Percentiles rank a stretch among this genome's conserved stretches.
Evolutionary conservation across 2,113 vertebrate genomes (phyloP).

Genomic region (Miniopterus natalensis): DNA sequence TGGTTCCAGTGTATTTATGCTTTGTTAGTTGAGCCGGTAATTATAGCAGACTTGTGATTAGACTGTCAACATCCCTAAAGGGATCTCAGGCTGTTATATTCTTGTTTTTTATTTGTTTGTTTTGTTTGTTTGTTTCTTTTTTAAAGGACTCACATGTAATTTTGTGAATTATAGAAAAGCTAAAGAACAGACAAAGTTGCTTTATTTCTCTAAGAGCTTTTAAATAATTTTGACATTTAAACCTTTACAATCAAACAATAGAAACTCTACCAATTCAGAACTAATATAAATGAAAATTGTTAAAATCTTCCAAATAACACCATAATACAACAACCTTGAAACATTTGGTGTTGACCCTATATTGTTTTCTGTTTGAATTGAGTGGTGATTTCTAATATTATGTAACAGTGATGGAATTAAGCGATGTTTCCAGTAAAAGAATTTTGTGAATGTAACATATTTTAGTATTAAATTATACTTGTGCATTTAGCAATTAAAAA

Average conservation of each 20-base stretch:
- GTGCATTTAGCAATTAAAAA: conserved; percentile 63
- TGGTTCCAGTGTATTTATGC: not conserved
- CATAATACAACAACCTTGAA: conserved; percentile 35
- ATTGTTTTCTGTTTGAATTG: conserved; percentile 64
- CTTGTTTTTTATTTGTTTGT: not conserved
- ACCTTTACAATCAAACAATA: conserved; percentile 31
- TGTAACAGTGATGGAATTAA: conserved; percentile 63
- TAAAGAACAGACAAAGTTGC: not conserved
- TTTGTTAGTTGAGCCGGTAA: conserved; percentile 46
- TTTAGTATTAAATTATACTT: conserved; percentile 67
- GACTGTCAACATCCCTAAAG: not conserved
- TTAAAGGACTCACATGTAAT: not conserved
- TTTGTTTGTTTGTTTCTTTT: not conserved
- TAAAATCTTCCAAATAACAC: conserved; percentile 19
- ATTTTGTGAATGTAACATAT: conserved; percentile 58
- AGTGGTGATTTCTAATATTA: conserved; percentile 44
- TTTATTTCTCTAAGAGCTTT: conserved; percentile 29
- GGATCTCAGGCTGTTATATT: conserved; percentile 22
- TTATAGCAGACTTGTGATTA: conserved; percentile 55
- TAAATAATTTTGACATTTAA: not conserved
- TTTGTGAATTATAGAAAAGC: conserved; percentile 51
- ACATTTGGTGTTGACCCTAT: not conserved
- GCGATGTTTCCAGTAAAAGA: conserved; percentile 27
- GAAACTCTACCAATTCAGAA: not conserved
- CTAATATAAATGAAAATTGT: conserved; percentile 21